Evolutionary conservation across 92 coral and sea anemone genomes (phyloP).

Genomic region (Isaurus tuberculatus): DNA sequence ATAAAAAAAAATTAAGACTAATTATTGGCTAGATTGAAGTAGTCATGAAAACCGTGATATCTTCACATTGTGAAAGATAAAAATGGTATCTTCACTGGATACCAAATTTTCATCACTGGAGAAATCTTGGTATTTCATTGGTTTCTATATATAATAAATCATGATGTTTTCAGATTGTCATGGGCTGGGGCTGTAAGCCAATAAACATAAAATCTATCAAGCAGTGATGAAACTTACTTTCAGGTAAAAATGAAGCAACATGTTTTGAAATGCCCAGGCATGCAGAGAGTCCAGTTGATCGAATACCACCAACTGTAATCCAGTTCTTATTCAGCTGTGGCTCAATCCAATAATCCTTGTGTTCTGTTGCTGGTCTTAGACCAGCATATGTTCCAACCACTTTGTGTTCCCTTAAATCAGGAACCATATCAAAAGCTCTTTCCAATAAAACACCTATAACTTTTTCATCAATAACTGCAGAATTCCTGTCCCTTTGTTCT

Average conservation of each 20-base stretch:
- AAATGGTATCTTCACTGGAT: too few relatives aligned
- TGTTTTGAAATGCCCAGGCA: slow-evolving; percentile 84
- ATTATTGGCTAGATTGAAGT: too few relatives aligned
- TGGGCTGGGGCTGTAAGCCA: too few relatives aligned
- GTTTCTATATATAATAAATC: too few relatives aligned
- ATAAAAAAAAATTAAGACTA: too few relatives aligned
- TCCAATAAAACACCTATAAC: slow-evolving; percentile 57
- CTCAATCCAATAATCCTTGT: slow-evolving; percentile 78
- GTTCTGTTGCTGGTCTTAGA: slow-evolving; percentile 83
- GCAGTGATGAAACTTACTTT: neutral
- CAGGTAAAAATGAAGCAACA: slow-evolving; percentile 58
- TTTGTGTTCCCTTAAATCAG: slow-evolving; percentile 57
- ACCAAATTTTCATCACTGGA: too few relatives aligned
- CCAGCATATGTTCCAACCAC: slow-evolving; percentile 83
- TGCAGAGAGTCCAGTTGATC: slow-evolving; percentile 84
- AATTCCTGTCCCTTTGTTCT: slow-evolving; percentile 70
- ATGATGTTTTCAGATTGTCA: too few relatives aligned
- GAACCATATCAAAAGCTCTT: slow-evolving; percentile 60
- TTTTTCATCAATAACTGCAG: slow-evolving; percentile 59
- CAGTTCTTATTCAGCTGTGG: slow-evolving; percentile 55
- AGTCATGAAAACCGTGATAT: too few relatives aligned
- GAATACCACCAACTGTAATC: slow-evolving; percentile 83
- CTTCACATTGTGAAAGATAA: too few relatives aligned
- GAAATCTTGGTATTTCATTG: too few relatives aligned
- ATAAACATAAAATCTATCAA: neutral